Base-by-base conservation (phyloP, 2,888 invertebrate genomes). In the Pherbina coryleti region DNA sequence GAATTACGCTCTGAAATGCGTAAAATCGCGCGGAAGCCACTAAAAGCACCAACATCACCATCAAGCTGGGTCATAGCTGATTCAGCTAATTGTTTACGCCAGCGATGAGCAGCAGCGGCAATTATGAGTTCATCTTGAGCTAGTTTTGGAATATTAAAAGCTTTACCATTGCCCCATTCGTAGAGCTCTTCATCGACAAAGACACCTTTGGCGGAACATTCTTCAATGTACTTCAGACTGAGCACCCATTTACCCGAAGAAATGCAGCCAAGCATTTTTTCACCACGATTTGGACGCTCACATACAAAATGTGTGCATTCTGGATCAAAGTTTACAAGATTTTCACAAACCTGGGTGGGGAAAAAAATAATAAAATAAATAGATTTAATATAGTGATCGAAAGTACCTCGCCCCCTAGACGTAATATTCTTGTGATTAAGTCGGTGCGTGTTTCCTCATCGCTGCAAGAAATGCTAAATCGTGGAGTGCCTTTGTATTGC, bases 201-300 rank as follows among this genome's bases (percentile, higher is more conserved):
- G 31, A 81, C 82, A 51, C 86, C 86, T 14, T 85, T 83, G 3
- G 85, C 90, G 9, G 92, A 89, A 76, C 94, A 95, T 66, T 94
- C 91, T 5, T 93, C 92, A 1, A 97, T 89, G 85, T 96, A 98
- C 0, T 93, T 92, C 1, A 93, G 92, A 84, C 96, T 95, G n/a
- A 98, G 89, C 14, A 98, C 92, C 97, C 97, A 98, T 84, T 95
- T 94, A 22, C 98, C 98, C 0, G 95, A 92, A 0, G 98, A 97
- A 79, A 98, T 93, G 78, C 95, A 94, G 0, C 95, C 94, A 34
- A 98, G 90, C 90, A 95, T 93, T 90, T 97, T 97, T 91, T 98
- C 98, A 86, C 96, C 97, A 78, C 97, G 92, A 9, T 92, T 92
- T 0, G 94, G 93, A 84, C 93, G 93, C 64, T 93, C 91, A 82